These are phyloP conservation scores for Colostygia pectinataria DNA, from an alignment of 2,888 invertebrate genomes.

Conservation along the genomic window DNA sequence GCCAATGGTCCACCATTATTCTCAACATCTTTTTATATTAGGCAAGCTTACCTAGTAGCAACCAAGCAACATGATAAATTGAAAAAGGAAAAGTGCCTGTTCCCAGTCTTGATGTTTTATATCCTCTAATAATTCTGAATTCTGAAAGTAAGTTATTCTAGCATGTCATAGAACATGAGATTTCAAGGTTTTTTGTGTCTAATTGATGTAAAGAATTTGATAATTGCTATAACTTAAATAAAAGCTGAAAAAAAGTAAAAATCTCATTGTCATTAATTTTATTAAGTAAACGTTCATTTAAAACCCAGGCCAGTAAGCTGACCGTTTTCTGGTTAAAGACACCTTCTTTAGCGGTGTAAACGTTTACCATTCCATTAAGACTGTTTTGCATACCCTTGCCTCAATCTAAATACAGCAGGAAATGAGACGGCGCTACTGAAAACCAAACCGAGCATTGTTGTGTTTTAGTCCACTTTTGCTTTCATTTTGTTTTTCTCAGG, in stretches of 20 bases:
- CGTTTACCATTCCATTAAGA: conserved; percentile 50
- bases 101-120: no score
- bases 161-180: no score
- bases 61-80: no score
- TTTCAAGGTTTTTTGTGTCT: no score
- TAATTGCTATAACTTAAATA: no score
- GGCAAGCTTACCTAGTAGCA: no score
- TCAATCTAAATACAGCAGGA: conserved; percentile 43
- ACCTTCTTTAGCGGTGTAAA: conserved; percentile 40
- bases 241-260: conserved; percentile 13
- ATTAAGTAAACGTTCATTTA: conserved; percentile 14
- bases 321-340: conserved; percentile 41
- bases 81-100: no score
- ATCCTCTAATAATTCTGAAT: no score
- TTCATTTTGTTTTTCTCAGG: conserved; percentile 1
- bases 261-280: conserved; percentile 16
- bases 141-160: no score
- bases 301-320: conserved; percentile 17
- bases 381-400: conserved; percentile 44
- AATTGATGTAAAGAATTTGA: no score
- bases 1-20: no score
- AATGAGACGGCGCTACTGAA: conserved; percentile 32
- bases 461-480: background rate
- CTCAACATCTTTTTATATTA: no score
- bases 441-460: conserved; percentile 23